Conservation (phyloP, 2,797 vertebrate genomes). For the Crenuchus spilurus region DNA sequence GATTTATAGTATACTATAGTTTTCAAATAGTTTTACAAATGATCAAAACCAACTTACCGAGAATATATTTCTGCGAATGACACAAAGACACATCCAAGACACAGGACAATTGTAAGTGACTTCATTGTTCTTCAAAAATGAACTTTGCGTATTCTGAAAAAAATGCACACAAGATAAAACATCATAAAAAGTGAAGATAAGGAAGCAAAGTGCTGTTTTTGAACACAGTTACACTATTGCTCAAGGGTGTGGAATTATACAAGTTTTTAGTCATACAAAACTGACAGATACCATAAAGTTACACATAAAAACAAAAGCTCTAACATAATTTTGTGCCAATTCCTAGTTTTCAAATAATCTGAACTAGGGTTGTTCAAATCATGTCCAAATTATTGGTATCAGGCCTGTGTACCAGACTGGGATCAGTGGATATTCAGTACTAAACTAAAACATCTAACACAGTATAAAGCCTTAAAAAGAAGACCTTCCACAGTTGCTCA, state of each 20-base stretch:
- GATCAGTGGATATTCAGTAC: too few species aligned
- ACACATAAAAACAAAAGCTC: too few species aligned
- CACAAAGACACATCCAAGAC: conserved; percentile 40
- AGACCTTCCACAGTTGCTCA: too few species aligned
- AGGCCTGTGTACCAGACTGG: too few species aligned
- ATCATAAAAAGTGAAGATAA: too few species aligned
- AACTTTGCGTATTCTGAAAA: background rate
- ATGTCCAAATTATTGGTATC: too few species aligned
- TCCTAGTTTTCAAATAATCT: too few species aligned
- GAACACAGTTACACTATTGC: background rate
- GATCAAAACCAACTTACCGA: background rate
- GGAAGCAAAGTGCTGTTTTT: too few species aligned
- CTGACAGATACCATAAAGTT: too few species aligned
- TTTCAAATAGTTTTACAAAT: background rate
- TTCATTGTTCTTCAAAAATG: conserved; percentile 40
- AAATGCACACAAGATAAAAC: background rate
- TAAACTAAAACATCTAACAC: too few species aligned
- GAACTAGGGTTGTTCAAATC: too few species aligned
- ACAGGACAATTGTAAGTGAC: conserved; percentile 33
- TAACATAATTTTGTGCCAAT: background rate
- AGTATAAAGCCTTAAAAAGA: too few species aligned
- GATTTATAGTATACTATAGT: background rate
- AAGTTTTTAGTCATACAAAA: background rate
- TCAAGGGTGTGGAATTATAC: background rate
- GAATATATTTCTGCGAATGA: background rate